Percentiles rank a stretch among this genome's conserved stretches.
phyloP scores from a whole-genome alignment of 2,888 invertebrate species.

The Saturnia pavonia region DNA sequence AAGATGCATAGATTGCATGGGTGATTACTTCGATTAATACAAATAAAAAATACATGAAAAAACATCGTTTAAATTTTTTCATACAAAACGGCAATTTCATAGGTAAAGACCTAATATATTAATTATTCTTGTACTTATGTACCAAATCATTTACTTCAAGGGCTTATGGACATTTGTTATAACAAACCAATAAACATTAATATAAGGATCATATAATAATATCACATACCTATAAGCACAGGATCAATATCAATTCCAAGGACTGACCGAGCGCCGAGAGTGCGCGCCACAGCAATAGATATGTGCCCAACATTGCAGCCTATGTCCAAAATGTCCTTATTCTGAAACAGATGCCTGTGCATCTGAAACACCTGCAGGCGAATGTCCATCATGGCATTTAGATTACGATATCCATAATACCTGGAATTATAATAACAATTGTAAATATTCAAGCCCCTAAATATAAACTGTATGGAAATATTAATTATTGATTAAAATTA shows the following conservation, averaged over 20 bases:
- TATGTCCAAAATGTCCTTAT: slow-evolving; percentile 96
- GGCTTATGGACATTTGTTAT: background rate
- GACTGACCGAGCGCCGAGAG: slow-evolving; percentile 91
- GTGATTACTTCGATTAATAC: too few relatives aligned
- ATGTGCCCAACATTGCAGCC: slow-evolving; percentile 99
- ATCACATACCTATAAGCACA: slow-evolving; percentile 85
- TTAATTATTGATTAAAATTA: background rate
- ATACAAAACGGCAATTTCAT: too few relatives aligned
- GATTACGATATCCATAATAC: slow-evolving; percentile 97
- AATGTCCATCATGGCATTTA: slow-evolving; percentile 90
- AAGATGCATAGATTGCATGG: too few relatives aligned
- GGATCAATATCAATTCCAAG: slow-evolving; percentile 97
- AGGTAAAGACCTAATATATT: too few relatives aligned
- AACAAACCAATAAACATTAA: background rate
- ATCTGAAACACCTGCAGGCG: slow-evolving; percentile 91
- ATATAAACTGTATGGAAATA: background rate
- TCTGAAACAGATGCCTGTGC: slow-evolving; percentile 91
- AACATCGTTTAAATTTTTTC: too few relatives aligned
- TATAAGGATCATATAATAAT: background rate
- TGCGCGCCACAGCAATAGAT: slow-evolving; percentile 93
- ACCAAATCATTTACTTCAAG: background rate
- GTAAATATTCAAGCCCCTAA: background rate
- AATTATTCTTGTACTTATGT: background rate
- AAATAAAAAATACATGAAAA: too few relatives aligned
- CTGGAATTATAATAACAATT: slow-evolving; percentile 61